Conservation (phyloP, 2,113 vertebrate genomes). For the Cebus imitator region DNA sequence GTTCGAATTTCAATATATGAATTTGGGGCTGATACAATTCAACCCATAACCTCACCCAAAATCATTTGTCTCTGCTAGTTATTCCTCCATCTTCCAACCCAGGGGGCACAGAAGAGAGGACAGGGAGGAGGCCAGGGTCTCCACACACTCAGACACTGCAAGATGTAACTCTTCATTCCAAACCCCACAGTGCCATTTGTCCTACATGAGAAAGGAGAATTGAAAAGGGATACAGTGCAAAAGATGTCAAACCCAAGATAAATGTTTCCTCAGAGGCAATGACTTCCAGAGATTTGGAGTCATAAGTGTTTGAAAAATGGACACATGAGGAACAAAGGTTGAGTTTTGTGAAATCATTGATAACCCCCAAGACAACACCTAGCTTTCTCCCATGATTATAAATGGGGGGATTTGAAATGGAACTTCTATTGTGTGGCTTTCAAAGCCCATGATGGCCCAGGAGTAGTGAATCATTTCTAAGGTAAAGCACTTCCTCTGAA, state of each 20-base stretch:
- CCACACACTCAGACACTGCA: background rate
- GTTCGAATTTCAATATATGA: background rate
- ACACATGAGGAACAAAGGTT: constrained; percentile 35
- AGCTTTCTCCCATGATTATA: constrained; percentile 17
- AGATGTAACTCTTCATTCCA: background rate
- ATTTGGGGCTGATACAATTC: background rate
- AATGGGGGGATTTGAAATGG: constrained; percentile 48
- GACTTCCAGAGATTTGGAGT: constrained; percentile 32
- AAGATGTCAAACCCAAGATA: constrained; percentile 42
- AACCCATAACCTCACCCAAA: background rate
- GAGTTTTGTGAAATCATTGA: constrained; percentile 12
- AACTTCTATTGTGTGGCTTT: constrained; percentile 57
- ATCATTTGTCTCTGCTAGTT: background rate
- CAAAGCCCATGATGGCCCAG: constrained; percentile 49
- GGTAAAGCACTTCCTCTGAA: constrained; percentile 57
- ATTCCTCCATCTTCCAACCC: background rate
- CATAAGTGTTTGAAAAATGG: constrained; percentile 58
- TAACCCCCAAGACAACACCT: constrained; percentile 12
- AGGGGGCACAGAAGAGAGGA: background rate
- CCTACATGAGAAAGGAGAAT: background rate
- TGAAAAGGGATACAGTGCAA: constrained; percentile 9
- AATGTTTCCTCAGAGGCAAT: constrained; percentile 21
- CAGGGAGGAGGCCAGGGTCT: background rate
- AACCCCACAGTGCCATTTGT: constrained; percentile 45
- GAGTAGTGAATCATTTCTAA: constrained; percentile 65